A percentile compares a stretch with the other conserved stretches of the same genome.
Evolutionary conservation across 2,797 vertebrate genomes (phyloP).

Genomic region (Acanthopagrus latus): DNA sequence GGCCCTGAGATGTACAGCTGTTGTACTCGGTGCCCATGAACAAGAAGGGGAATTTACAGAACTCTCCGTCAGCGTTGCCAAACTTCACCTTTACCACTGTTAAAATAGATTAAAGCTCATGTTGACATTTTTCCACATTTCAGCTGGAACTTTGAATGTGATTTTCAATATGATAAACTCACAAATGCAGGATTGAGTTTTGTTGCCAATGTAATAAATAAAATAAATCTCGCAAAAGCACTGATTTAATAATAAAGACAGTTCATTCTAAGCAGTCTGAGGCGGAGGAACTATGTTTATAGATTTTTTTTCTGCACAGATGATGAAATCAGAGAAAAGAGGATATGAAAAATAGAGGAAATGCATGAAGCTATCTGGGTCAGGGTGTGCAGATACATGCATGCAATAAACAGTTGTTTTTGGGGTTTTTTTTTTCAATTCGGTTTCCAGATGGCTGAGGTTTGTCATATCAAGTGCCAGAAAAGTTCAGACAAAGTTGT

Average conservation of each 20-base stretch:
- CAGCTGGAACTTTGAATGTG: background rate
- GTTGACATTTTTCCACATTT: background rate
- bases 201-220: background rate
- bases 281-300: slow-evolving; percentile 19
- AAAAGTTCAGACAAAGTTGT: slow-evolving; percentile 48
- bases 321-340: slow-evolving; percentile 38
- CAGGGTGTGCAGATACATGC: slow-evolving; percentile 39
- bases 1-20: slow-evolving; percentile 93
- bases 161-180: background rate
- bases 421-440: slow-evolving; percentile 39
- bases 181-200: background rate
- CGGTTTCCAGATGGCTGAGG: slow-evolving; percentile 60
- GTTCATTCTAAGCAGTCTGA: slow-evolving; percentile 9
- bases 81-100: slow-evolving; percentile 97
- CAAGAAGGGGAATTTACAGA: slow-evolving; percentile 97
- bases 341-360: slow-evolving; percentile 28
- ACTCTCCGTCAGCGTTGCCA: slow-evolving; percentile 96
- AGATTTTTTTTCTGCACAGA: slow-evolving; percentile 31
- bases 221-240: background rate
- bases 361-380: slow-evolving; percentile 65
- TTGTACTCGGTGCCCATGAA: slow-evolving; percentile 95
- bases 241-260: background rate
- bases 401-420: slow-evolving; percentile 13
- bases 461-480: slow-evolving; percentile 41
- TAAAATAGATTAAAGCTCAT: slow-evolving; percentile 1